These are phyloP conservation scores for Amphipoea oculea DNA, from an alignment of 2,888 invertebrate species.

Conservation along the genomic window DNA sequence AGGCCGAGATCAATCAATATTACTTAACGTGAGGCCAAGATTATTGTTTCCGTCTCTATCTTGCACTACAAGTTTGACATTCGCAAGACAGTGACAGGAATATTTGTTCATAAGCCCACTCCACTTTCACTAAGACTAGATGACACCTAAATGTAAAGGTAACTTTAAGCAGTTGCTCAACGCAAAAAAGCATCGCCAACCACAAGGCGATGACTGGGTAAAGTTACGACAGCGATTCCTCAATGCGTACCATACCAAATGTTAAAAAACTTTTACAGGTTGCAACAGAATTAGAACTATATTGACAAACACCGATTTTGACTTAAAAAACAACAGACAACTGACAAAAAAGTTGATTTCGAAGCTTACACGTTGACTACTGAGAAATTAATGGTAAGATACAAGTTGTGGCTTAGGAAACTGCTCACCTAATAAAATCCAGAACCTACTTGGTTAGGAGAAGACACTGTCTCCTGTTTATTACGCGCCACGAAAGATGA, in stretches of 20 bases:
- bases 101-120: no score
- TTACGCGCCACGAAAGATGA: no score
- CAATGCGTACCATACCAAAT: background rate
- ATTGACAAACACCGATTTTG: background rate
- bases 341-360: background rate
- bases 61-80: background rate
- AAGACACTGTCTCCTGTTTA: background rate
- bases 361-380: background rate
- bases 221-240: background rate
- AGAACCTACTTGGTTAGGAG: background rate
- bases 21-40: background rate
- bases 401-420: no score
- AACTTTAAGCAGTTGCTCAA: background rate
- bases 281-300: background rate
- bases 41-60: slow-evolving; percentile 7
- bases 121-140: background rate
- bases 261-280: background rate
- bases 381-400: background rate
- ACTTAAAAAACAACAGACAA: background rate
- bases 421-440: background rate
- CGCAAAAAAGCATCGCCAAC: background rate
- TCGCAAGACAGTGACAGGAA: background rate
- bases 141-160: background rate
- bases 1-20: background rate
- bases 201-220: background rate